phyloP scores from a whole-genome alignment of 2,888 invertebrate genomes.

The Tholera decimalis region DNA sequence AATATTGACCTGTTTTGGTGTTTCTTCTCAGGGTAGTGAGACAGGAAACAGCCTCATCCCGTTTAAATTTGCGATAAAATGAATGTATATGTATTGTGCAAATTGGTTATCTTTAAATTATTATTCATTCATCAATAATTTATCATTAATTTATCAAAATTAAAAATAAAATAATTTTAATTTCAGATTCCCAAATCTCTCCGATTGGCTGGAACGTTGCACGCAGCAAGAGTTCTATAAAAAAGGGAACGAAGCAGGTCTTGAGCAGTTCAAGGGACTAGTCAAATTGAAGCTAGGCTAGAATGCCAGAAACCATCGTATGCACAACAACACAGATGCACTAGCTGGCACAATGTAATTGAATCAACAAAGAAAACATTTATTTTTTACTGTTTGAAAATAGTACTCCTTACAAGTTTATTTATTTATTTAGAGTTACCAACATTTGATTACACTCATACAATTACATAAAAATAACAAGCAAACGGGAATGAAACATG shows the following conservation, averaged over 20 bases:
- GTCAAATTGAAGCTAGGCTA: constrained; percentile 63
- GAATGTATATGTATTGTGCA: too few relatives aligned
- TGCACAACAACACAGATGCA: background rate
- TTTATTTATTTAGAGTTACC: too few relatives aligned
- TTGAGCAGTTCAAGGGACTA: constrained; percentile 54
- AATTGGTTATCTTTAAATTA: too few relatives aligned
- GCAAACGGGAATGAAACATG: too few relatives aligned
- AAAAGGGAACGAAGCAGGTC: constrained; percentile 70
- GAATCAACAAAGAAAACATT: background rate
- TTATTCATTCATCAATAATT: too few relatives aligned
- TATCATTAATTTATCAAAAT: too few relatives aligned
- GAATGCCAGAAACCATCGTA: background rate
- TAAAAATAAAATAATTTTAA: background rate
- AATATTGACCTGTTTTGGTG: too few relatives aligned
- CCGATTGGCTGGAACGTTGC: constrained; percentile 75
- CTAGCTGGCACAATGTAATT: constrained; percentile 17
- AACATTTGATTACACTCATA: too few relatives aligned
- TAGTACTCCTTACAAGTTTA: background rate
- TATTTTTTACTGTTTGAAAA: background rate
- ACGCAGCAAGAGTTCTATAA: constrained; percentile 76
- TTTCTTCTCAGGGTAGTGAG: too few relatives aligned
- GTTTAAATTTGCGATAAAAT: too few relatives aligned
- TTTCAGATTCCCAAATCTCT: constrained; percentile 76
- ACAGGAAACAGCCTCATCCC: too few relatives aligned
- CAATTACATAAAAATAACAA: too few relatives aligned